Base-by-base conservation (phyloP, 2,888 invertebrate species). In the Clunio marinus region DNA sequence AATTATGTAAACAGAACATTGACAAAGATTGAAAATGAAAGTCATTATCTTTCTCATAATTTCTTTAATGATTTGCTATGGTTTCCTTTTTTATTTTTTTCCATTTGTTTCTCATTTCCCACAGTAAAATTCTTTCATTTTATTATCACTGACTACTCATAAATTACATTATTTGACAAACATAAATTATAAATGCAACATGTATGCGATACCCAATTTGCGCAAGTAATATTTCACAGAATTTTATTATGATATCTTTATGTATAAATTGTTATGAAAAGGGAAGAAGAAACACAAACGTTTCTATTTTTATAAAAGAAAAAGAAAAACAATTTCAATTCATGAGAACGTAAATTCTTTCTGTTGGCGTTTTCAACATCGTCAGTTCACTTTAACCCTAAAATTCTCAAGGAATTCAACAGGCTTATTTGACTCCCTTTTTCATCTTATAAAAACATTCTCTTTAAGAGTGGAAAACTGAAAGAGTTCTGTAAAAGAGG, bases 111-210 rank as follows among this genome's bases (percentile, higher is more conserved):
- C 7, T 5, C 15, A 20, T 20, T 4, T 41, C 3, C 3, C 3
- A 13, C 41, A 15, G 41, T n/a, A 41, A 41, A 41, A n/a, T n/a
- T n/a, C 51, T 17, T 51, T 51, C 13, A 5, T 51, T 51, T 51
- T 51, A 24, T 24, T 51, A 24, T n/a, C 15, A 5, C 24, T 24
- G n/a, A 17, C 24, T 51, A 22, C 51, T 59, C 59, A 32, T 59
- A 59, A 32, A 59, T 59, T 59, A 59, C 32, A 20, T 51, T 4
- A 7, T 17, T 20, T 46, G n/a, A n/a, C 20, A 20, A 46, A 28
- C 22, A 37, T 63, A 63, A 63, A 46, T 63, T 45, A 45, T 63
- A 63, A 63, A 63, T 63, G 45, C 45, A 62, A 41, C 45, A 45
- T 63, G 63, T 46, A 63, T 28, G 45, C 20, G n/a, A 63, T 17